Evolutionary conservation across 2,888 invertebrate species (phyloP).

Genomic region (Bembecia ichneumoniformis): DNA sequence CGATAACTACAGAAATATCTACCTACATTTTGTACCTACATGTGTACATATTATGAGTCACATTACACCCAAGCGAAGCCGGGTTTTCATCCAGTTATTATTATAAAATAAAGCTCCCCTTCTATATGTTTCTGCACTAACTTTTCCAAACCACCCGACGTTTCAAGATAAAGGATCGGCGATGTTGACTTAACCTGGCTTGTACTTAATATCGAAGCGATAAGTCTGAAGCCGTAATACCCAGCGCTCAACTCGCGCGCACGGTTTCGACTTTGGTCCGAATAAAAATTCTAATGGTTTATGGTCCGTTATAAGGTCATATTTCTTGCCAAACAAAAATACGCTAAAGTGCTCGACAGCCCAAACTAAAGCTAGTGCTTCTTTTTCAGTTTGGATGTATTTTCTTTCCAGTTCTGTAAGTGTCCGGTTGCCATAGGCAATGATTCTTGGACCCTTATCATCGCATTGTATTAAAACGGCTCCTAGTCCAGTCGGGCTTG

Average conservation of each 20-base stretch:
- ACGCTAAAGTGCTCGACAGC: slow-evolving; percentile 6
- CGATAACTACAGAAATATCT: too few species aligned
- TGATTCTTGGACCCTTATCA: slow-evolving; percentile 13
- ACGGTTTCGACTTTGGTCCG: slow-evolving; percentile 17
- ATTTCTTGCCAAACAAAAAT: slow-evolving; percentile 3
- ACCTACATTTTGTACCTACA: too few species aligned
- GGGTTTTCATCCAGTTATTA: too few species aligned
- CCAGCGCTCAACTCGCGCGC: too few species aligned
- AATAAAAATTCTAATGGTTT: slow-evolving; percentile 31
- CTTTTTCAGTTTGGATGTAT: neutral
- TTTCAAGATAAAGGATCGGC: slow-evolving; percentile 20
- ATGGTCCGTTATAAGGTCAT: slow-evolving; percentile 12
- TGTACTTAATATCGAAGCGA: slow-evolving; percentile 19
- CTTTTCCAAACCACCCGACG: too few species aligned
- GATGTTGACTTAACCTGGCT: slow-evolving; percentile 19
- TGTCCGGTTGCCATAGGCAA: slow-evolving; percentile 10
- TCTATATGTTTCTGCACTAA: too few species aligned
- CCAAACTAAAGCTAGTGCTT: slow-evolving; percentile 6
- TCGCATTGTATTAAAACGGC: slow-evolving; percentile 11
- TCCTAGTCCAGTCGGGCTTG: slow-evolving; percentile 15
- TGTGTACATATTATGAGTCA: too few species aligned
- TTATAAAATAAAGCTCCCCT: too few species aligned
- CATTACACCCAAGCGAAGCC: too few species aligned
- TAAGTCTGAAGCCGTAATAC: slow-evolving; percentile 22
- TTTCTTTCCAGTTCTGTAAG: slow-evolving; percentile 1